phyloP scores from a whole-genome alignment of 2,113 vertebrate species.

The Nibea coibor region DNA sequence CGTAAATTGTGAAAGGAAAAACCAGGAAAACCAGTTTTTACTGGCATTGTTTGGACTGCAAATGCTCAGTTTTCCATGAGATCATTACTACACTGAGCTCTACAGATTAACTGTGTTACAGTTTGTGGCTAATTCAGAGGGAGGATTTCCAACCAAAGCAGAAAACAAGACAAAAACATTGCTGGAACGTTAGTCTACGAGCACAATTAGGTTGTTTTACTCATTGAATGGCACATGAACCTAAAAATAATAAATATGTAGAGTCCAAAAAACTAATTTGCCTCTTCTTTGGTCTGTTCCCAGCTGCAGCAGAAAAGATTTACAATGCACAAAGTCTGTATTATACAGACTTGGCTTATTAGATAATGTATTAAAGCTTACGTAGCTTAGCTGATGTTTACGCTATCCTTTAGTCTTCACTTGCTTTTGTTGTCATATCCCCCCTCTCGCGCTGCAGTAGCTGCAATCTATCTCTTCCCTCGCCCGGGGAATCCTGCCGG shows the following conservation, averaged over 20 bases:
- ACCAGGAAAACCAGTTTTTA: background rate
- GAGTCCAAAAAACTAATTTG: conserved; percentile 8
- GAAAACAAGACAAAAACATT: background rate
- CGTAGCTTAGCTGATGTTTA: conserved; percentile 26
- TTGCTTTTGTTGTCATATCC: conserved; percentile 28
- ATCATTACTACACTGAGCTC: background rate
- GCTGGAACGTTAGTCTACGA: background rate
- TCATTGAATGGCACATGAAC: background rate
- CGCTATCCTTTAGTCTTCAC: conserved; percentile 27
- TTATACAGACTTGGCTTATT: conserved; percentile 1
- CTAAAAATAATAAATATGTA: conserved; percentile 8
- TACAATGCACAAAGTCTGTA: conserved; percentile 20
- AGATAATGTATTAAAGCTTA: conserved; percentile 16
- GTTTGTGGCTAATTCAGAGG: conserved; percentile 4
- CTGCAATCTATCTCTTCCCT: conserved; percentile 26
- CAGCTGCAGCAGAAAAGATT: conserved; percentile 21
- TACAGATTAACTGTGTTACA: background rate
- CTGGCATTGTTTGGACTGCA: conserved; percentile 4
- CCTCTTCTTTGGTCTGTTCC: conserved; percentile 7
- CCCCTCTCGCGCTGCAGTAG: conserved; percentile 37
- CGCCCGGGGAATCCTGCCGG: conserved; percentile 28
- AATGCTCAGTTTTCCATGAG: conserved; percentile 18
- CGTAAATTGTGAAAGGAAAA: background rate
- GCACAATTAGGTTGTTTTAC: background rate
- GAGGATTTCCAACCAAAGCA: background rate